Conservation (phyloP, 1,140 invertebrate species). For the Copidosoma floridanum region DNA sequence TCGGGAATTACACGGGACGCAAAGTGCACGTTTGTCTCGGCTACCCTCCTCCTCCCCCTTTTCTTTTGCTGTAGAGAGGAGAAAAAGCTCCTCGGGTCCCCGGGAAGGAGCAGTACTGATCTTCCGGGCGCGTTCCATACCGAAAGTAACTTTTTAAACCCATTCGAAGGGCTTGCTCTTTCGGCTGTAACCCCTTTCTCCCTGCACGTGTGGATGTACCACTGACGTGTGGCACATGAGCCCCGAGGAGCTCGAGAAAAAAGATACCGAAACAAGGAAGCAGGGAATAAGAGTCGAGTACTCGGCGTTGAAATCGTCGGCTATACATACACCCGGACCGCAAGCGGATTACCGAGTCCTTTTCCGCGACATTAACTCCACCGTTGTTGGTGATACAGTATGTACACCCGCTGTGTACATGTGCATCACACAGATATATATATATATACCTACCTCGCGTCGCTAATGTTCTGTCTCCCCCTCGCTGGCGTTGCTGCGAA, state of each 20-base stretch:
- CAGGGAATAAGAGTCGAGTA: background rate
- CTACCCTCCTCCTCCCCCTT: slow-evolving; percentile 25
- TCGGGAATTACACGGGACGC: slow-evolving; percentile 4
- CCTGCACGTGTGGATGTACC: too few species aligned
- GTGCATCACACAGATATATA: too few species aligned
- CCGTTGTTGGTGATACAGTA: too few species aligned
- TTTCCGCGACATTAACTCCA: slow-evolving; percentile 25
- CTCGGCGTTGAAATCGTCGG: slow-evolving; percentile 14
- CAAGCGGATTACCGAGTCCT: slow-evolving; percentile 23
- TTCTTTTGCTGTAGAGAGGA: too few species aligned
- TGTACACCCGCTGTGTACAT: too few species aligned
- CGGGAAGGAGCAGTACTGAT: slow-evolving; percentile 12
- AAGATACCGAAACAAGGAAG: too few species aligned
- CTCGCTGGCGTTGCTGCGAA: too few species aligned
- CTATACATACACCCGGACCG: too few species aligned
- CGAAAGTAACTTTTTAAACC: slow-evolving; percentile 22
- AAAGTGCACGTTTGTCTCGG: slow-evolving; percentile 6
- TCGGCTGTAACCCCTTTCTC: too few species aligned
- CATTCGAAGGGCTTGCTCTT: background rate
- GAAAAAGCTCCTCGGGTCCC: too few species aligned
- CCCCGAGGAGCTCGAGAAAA: too few species aligned
- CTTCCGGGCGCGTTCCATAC: slow-evolving; percentile 16
- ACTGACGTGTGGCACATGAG: too few species aligned
- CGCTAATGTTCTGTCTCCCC: slow-evolving; percentile 10
- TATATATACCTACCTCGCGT: slow-evolving; percentile 2